Conservation (phyloP, 2,888 invertebrate genomes). For the Cinara cedri region DNA sequence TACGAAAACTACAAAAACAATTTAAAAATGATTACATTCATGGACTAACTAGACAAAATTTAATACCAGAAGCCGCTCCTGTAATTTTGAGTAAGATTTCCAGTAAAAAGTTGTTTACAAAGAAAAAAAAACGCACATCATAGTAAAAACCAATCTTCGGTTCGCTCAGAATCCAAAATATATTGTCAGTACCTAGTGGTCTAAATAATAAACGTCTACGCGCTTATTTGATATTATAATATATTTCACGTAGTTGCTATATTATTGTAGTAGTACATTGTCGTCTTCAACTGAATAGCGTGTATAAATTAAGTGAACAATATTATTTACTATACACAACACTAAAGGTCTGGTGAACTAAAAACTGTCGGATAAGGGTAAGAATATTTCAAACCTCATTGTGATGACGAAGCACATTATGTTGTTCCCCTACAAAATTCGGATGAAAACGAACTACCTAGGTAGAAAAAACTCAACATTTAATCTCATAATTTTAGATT, state of each 20-base stretch:
- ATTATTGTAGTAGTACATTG: background rate
- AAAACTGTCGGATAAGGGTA: constrained; percentile 23
- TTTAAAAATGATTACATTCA: too few species aligned
- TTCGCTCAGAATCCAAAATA: too few species aligned
- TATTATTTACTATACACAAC: constrained; percentile 18
- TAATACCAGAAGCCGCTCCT: too few species aligned
- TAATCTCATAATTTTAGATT: constrained; percentile 32
- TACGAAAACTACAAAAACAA: too few species aligned
- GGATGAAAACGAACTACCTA: background rate
- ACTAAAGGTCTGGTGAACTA: constrained; percentile 2
- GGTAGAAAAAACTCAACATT: constrained; percentile 2
- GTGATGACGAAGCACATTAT: constrained; percentile 29
- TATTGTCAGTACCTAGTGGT: too few species aligned
- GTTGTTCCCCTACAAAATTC: constrained; percentile 33
- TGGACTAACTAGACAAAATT: too few species aligned
- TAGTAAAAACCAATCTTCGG: too few species aligned
- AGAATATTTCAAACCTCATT: constrained; percentile 29
- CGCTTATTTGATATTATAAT: background rate
- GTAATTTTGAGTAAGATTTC: too few species aligned
- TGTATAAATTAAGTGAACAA: constrained; percentile 27
- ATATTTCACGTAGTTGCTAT: too few species aligned
- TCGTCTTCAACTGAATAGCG: background rate
- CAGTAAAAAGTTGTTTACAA: too few species aligned
- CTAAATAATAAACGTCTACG: background rate
- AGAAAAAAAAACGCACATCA: too few species aligned